Conservation (phyloP, 2,797 vertebrate species). For the Chiloscyllium punctatum region DNA sequence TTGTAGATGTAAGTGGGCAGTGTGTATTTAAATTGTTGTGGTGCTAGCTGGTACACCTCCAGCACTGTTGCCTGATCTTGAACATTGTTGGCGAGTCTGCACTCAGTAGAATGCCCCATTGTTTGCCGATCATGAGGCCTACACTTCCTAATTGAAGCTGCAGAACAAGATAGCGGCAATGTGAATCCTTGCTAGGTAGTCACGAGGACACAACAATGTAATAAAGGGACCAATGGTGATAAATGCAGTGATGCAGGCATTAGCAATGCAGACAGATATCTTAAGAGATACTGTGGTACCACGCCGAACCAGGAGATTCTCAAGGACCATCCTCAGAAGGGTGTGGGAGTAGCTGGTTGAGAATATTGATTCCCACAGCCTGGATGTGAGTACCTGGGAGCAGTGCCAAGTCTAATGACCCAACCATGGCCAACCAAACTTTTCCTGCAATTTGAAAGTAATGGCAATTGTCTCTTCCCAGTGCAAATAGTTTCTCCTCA, state of each 20-base stretch:
- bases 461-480: neutral
- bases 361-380: neutral
- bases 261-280: neutral
- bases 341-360: neutral
- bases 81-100: neutral
- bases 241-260: neutral
- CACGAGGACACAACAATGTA: neutral
- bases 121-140: neutral
- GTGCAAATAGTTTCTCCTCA: neutral
- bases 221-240: neutral
- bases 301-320: neutral
- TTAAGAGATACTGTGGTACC: neutral
- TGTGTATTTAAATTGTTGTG: neutral
- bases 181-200: neutral
- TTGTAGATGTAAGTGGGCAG: neutral
- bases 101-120: neutral
- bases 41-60: neutral
- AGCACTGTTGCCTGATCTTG: neutral
- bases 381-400: neutral
- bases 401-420: neutral
- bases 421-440: neutral
- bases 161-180: neutral
- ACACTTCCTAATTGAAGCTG: neutral
- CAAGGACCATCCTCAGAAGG: neutral
- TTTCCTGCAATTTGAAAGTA: neutral